phyloP scores from a whole-genome alignment of 2,797 vertebrate genomes.

The Enoplosus armatus region DNA sequence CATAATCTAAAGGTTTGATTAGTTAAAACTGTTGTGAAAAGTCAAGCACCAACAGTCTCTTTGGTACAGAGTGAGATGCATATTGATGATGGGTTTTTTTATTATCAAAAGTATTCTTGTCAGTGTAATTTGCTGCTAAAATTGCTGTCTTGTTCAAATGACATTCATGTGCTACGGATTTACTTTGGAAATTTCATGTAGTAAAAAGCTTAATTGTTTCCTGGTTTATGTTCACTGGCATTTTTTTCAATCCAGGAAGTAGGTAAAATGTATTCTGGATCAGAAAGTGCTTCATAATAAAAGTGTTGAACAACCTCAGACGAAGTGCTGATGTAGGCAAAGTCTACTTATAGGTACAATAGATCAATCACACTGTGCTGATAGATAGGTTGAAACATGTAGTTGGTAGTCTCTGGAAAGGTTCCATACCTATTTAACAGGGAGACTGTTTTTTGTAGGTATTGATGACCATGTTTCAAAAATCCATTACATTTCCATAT shows the following conservation, averaged over 20 bases:
- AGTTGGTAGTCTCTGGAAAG: too few relatives aligned
- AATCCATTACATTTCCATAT: neutral
- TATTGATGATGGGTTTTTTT: neutral
- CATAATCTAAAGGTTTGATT: neutral
- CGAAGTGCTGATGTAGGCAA: neutral
- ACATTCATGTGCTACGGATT: neutral
- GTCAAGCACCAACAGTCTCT: neutral
- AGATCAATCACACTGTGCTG: too few relatives aligned
- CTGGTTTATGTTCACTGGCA: neutral
- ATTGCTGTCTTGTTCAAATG: neutral
- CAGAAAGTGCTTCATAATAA: neutral
- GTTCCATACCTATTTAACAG: neutral
- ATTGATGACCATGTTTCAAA: neutral
- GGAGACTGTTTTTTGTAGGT: neutral
- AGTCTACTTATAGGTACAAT: neutral
- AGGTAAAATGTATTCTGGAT: neutral
- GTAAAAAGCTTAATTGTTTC: neutral
- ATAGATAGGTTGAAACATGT: too few relatives aligned
- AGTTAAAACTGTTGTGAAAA: too few relatives aligned
- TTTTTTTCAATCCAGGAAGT: neutral
- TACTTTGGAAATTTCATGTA: neutral
- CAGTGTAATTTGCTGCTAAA: neutral
- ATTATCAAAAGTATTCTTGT: neutral
- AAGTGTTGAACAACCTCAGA: neutral
- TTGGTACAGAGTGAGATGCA: neutral